Evolutionary conservation across 2,888 invertebrate genomes (phyloP).

Genomic region (Lepidocyrtinus sp.): DNA sequence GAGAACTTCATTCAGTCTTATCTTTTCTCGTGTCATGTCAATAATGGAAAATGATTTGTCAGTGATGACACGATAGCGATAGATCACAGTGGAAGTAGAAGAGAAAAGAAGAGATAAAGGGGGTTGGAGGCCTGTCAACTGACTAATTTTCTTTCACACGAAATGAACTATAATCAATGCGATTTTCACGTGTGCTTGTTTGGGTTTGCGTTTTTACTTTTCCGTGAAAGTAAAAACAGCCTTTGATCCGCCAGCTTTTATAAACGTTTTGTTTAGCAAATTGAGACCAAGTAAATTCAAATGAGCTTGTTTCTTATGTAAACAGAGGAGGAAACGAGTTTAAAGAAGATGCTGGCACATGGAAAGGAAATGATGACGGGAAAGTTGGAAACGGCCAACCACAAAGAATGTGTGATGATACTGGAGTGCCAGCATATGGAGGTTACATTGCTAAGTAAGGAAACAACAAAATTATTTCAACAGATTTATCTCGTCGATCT

Average conservation of each 20-base stretch:
- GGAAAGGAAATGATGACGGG: slow-evolving; percentile 99
- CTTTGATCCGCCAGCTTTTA: no score
- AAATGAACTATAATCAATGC: no score
- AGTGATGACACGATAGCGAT: not conserved
- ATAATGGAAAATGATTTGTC: not conserved
- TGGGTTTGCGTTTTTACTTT: no score
- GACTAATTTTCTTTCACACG: no score
- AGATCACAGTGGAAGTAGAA: no score
- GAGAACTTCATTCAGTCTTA: not conserved
- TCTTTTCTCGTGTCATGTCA: not conserved
- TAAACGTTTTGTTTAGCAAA: no score
- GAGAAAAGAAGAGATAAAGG: not conserved
- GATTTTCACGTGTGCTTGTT: no score
- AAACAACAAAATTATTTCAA: not conserved
- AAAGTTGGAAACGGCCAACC: slow-evolving; percentile 97
- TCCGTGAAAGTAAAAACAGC: no score
- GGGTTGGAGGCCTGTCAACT: no score
- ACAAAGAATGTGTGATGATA: slow-evolving; percentile 94
- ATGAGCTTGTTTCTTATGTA: not conserved
- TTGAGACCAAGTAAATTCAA: no score
- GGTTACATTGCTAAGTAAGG: slow-evolving; percentile 92
- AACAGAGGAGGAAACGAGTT: slow-evolving; percentile 82
- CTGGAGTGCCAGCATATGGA: slow-evolving; percentile 84
- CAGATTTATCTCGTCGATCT: not conserved
- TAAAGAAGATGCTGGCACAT: slow-evolving; percentile 97